Evolutionary conservation across 2,888 invertebrate genomes (phyloP).

Genomic region (Rhagophthalmus giganteus): DNA sequence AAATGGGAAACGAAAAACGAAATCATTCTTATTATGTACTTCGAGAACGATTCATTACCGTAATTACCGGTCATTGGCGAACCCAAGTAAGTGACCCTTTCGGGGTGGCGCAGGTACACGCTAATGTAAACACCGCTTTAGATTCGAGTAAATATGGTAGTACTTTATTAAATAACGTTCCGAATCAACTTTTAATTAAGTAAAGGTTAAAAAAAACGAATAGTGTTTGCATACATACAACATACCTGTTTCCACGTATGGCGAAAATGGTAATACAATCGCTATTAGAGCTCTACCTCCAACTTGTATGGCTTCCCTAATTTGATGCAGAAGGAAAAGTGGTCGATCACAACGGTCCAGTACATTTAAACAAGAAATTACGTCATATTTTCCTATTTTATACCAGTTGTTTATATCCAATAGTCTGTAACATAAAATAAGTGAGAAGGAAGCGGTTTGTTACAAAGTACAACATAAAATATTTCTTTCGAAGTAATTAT

Average conservation of each 20-base stretch:
- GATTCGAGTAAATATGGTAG: too few species aligned
- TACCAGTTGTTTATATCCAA: constrained; percentile 72
- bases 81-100: too few species aligned
- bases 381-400: constrained; percentile 65
- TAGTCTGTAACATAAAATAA: constrained; percentile 59
- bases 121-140: too few species aligned
- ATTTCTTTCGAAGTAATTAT: constrained; percentile 9
- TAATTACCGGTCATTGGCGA: too few species aligned
- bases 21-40: too few species aligned
- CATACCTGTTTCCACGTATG: constrained; percentile 87
- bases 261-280: constrained; percentile 89
- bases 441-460: not conserved
- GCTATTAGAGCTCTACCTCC: constrained; percentile 83
- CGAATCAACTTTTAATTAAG: too few species aligned
- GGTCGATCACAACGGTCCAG: constrained; percentile 92
- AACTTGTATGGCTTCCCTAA: constrained; percentile 70
- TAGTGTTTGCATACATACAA: not conserved
- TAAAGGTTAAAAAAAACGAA: not conserved
- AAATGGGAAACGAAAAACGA: too few species aligned
- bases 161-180: not conserved
- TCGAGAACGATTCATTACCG: too few species aligned
- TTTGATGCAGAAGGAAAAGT: constrained; percentile 73
- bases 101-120: too few species aligned
- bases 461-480: constrained; percentile 10
- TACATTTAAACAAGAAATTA: constrained; percentile 89